Base-by-base conservation (phyloP, 2,888 invertebrate species). In the Podotricha telesiphe region DNA sequence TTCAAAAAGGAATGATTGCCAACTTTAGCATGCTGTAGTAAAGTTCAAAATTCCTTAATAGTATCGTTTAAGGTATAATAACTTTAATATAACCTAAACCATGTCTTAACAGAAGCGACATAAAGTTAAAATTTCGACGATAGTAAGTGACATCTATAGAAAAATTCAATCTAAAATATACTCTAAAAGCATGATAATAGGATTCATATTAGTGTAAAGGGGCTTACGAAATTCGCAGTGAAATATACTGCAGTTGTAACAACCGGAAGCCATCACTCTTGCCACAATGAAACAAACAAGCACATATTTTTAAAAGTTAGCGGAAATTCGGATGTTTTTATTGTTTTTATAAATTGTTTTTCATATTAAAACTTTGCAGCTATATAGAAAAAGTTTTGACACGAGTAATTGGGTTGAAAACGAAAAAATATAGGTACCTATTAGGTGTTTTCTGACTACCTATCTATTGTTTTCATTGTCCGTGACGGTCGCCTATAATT, bases 261-360 rank as follows among this genome's bases (percentile, higher is more conserved):
- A 61, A 70, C 48, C 71, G 73, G 73, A 73, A 73, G 67, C 67
- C 69, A 69, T 73, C 67, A 67, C 53, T 69, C 69, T 68, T 48
- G 45, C 55, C 67, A 63, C 73, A 69, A 67, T 67, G 69, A 61
- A 68, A 72, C 71, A 73, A 71, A 73, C 71, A 71, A 65, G 65
- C 53, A 45, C 65, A 65, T 71, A 71, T 71, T 73, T 73, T 71
- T 65, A 51, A 67, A 67, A 72, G 63, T 51, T 72, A 65, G 65
- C 50, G 48, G 65, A 66, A 68, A 62, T 64, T 66, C 68, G 19
- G 65, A 72, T 64, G 64, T 62, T 67, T 67, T 67, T 67, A 67
- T 67, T 62, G 67, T 62, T 61, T 61, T 51, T 53, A 67, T 67
- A 62, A 53, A 67, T 67, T 67, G 61, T 67, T 62, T 53, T 67